A percentile compares a stretch with the other conserved stretches of the same genome.
These are phyloP conservation scores for Coranthus polyacanthus DNA, from an alignment of 2,797 vertebrate species.

Conservation along the genomic window DNA sequence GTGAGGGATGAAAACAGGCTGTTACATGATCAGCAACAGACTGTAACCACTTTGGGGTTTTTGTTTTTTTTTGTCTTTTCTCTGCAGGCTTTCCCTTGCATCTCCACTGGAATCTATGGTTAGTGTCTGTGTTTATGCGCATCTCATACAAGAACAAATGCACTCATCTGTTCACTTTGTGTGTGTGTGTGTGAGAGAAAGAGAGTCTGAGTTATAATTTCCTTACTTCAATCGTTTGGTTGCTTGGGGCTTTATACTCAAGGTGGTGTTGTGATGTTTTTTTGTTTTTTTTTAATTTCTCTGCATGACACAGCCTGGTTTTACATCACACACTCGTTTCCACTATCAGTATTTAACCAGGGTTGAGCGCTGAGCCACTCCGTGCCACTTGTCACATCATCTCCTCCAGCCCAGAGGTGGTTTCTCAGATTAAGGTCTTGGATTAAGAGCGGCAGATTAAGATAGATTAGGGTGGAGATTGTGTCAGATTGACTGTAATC, in stretches of 20 bases:
- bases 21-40: constrained; percentile 37
- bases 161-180: constrained; percentile 17
- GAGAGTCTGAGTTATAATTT: constrained; percentile 10
- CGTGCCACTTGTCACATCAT: constrained; percentile 66
- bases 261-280: background rate
- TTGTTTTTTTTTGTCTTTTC: constrained; percentile 54
- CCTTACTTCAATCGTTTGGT: constrained; percentile 16
- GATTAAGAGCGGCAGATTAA: constrained; percentile 82
- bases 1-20: background rate
- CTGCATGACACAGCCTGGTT: constrained; percentile 6
- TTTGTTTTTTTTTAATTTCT: constrained; percentile 9
- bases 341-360: constrained; percentile 51
- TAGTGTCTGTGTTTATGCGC: constrained; percentile 51
- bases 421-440: constrained; percentile 81
- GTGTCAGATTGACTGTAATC: constrained; percentile 85
- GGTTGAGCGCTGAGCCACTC: constrained; percentile 30
- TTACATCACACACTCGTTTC: constrained; percentile 42
- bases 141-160: constrained; percentile 20
- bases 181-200: constrained; percentile 11
- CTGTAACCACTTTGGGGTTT: constrained; percentile 50
- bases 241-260: constrained; percentile 19
- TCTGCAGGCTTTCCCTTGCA: constrained; percentile 86
- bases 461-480: constrained; percentile 82
- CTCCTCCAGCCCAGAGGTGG: constrained; percentile 73
- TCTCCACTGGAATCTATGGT: constrained; percentile 88